These are phyloP conservation scores for Enhydra lutris DNA, from an alignment of 2,113 vertebrate genomes.

Conservation along the genomic window DNA sequence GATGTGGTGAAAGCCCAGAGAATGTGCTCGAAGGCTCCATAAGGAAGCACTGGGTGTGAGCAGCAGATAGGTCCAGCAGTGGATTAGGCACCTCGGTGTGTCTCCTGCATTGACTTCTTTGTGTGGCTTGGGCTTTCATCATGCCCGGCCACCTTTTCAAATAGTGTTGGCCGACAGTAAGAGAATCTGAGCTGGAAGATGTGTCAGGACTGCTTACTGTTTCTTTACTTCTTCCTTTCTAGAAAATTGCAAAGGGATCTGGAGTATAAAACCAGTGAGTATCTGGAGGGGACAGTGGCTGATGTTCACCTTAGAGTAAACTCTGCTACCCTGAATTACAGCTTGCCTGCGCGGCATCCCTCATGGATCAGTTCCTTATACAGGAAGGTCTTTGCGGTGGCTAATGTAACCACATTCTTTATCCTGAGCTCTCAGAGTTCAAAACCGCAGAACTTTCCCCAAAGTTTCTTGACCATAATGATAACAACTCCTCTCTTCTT, in stretches of 20 bases:
- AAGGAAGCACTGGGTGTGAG: background rate
- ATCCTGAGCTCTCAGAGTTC: background rate
- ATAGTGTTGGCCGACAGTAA: background rate
- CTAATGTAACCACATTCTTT: background rate
- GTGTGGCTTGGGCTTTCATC: background rate
- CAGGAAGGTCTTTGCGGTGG: background rate
- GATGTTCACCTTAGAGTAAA: background rate
- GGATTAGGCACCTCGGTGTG: background rate
- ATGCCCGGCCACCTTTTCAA: background rate
- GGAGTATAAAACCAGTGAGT: constrained; percentile 22
- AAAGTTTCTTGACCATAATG: background rate
- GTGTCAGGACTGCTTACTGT: background rate
- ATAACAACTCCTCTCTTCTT: background rate
- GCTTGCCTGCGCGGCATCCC: background rate
- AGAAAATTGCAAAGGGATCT: background rate
- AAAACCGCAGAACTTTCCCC: background rate
- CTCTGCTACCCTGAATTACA: background rate
- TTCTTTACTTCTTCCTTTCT: background rate
- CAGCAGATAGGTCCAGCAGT: background rate
- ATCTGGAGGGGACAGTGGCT: background rate
- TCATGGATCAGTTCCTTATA: background rate
- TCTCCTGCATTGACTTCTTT: background rate
- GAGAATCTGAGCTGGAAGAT: background rate
- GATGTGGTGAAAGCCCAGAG: background rate
- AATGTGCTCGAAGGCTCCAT: background rate